phyloP scores from a whole-genome alignment of 1,140 invertebrate species.

The Stratiolaelaps scimitus region DNA sequence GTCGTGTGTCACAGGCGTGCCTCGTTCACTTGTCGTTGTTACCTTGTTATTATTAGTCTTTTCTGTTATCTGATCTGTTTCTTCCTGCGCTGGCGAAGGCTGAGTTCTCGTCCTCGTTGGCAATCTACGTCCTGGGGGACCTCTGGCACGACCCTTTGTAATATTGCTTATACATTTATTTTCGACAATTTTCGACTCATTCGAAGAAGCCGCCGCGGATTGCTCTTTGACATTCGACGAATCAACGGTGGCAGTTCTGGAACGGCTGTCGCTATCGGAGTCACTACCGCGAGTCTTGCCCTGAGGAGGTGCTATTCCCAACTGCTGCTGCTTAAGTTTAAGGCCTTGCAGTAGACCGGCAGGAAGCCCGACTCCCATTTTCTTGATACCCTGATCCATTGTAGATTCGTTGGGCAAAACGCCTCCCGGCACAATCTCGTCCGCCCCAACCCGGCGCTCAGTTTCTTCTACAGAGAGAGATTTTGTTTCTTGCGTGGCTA shows the following conservation, averaged over 20 bases:
- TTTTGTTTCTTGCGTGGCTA: no score
- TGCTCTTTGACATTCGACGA: neutral
- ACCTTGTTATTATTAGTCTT: no score
- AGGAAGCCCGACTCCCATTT: conserved; percentile 1
- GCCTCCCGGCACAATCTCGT: no score
- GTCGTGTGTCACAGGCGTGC: no score
- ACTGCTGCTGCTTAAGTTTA: conserved; percentile 5
- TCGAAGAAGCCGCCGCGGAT: neutral
- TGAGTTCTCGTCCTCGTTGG: neutral
- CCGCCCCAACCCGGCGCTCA: no score
- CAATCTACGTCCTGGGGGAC: conserved; percentile 7
- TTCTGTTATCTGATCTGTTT: no score
- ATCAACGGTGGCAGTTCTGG: neutral
- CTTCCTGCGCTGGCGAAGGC: no score
- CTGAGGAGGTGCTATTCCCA: conserved; percentile 4
- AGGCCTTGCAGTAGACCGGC: conserved; percentile 1
- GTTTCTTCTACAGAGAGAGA: no score
- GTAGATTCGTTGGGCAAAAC: no score
- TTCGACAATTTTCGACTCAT: neutral
- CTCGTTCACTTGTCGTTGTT: no score
- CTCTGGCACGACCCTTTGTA: neutral
- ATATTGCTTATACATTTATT: conserved; percentile 4
- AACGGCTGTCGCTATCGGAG: neutral
- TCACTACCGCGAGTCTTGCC: neutral
- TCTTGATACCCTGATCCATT: conserved; percentile 1